Evolutionary conservation across 1,140 invertebrate genomes (phyloP), one percentile per base, ranked within the genome.

Genomic region (Megathymus violae): DNA sequence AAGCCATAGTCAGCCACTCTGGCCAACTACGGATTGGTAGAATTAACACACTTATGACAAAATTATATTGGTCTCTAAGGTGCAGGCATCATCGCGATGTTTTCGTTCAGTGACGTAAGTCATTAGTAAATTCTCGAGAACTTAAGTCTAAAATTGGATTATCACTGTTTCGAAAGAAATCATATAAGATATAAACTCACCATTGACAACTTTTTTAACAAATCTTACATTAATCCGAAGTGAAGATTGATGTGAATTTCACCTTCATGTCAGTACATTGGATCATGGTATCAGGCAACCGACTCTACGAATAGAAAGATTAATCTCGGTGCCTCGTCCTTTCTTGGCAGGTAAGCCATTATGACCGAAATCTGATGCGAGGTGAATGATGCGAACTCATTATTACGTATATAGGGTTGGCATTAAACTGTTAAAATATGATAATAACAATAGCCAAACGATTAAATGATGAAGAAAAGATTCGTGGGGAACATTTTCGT

Each of bases 301-400:
- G 27, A 31, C 27, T 31, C 9, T 9, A 31, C 27, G 27, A 31
- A 31, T 31, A 31, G 27, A 31, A 31, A 31, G 27, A 31, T 31
- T 31, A 31, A 31, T 31, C 27, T 4, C 4, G 7, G 4, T 7
- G 9, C 27, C 27, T 9, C 27, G 27, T 31, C 27, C 27, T 31
- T 9, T 31, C 7, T 4, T 31, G 27, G 27, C 27, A 31, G 27
- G 27, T 31, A 9, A 31, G 27, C 27, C 4, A 31, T 31, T 31
- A 31, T 4, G 34, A n/a, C 34, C 34, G n/a, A 36, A 36, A 36
- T 56, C 52, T 56, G 52, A 54, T 54, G 19, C 9, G 38, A 5
- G 38, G 52, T 56, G 22, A 43, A 31, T 56, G 40, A 56, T 56
- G 38, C 15, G 4, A 19, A 44, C 15, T 47, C 19, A 25, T 14